These are phyloP conservation scores for Aromia moschata DNA, from an alignment of 2,888 invertebrate genomes.

Conservation along the genomic window DNA sequence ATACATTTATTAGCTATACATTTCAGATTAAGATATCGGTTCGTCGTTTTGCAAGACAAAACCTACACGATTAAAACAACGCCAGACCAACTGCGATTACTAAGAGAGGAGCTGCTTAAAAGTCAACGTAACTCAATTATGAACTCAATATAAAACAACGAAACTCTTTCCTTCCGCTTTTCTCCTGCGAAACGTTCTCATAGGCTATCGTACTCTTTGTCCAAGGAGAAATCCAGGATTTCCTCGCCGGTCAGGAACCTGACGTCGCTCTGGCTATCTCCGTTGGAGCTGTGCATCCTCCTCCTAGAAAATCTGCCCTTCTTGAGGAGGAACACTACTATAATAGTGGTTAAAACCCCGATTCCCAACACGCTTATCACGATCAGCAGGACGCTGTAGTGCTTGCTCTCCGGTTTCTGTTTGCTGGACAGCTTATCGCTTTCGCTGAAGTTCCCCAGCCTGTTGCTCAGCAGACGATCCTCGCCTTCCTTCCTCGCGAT, in stretches of 20 bases:
- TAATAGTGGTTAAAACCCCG: constrained; percentile 20
- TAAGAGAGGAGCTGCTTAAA: too few relatives aligned
- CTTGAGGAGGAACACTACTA: constrained; percentile 24
- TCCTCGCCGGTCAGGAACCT: constrained; percentile 68
- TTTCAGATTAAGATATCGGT: too few relatives aligned
- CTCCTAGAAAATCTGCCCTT: constrained; percentile 28
- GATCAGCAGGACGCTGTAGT: constrained; percentile 23
- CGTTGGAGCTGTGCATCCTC: constrained; percentile 40
- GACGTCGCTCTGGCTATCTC: constrained; percentile 65
- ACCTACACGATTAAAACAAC: too few relatives aligned
- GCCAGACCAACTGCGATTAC: too few relatives aligned
- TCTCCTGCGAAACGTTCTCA: too few relatives aligned
- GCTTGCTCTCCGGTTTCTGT: background rate
- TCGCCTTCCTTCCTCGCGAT: constrained; percentile 35
- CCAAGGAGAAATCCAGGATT: constrained; percentile 64
- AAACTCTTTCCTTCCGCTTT: too few relatives aligned
- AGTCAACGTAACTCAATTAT: too few relatives aligned
- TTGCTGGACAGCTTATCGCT: constrained; percentile 31
- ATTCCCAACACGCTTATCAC: constrained; percentile 16
- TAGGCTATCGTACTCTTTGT: background rate
- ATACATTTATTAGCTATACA: too few relatives aligned
- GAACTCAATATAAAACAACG: too few relatives aligned
- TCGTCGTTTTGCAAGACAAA: too few relatives aligned
- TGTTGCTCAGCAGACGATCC: constrained; percentile 26
- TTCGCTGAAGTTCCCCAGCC: constrained; percentile 28